phyloP scores from a whole-genome alignment of 2,888 invertebrate species.

The Tachystola acroxantha region DNA sequence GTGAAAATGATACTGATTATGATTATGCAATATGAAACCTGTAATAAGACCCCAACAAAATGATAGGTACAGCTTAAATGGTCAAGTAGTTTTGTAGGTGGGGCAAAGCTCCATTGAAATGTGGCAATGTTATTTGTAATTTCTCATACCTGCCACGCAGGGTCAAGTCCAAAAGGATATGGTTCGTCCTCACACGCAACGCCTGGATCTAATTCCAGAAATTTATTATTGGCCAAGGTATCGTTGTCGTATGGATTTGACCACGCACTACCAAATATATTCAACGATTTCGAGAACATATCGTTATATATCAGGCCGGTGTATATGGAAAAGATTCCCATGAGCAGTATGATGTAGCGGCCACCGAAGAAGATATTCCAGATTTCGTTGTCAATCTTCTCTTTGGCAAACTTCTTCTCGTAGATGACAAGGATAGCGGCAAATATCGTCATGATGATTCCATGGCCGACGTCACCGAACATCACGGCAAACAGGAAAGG shows the following conservation, averaged over 20 bases:
- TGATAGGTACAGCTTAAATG: no score
- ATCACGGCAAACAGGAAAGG: slow-evolving; percentile 88
- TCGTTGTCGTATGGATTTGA: slow-evolving; percentile 49
- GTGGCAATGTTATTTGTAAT: no score
- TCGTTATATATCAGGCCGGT: slow-evolving; percentile 87
- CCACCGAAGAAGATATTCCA: slow-evolving; percentile 86
- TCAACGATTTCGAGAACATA: slow-evolving; percentile 83
- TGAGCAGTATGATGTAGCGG: slow-evolving; percentile 84
- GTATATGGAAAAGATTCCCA: slow-evolving; percentile 86
- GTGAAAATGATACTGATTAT: no score
- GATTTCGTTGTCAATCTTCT: slow-evolving; percentile 79
- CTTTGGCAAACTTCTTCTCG: slow-evolving; percentile 77
- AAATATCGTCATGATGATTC: slow-evolving; percentile 81
- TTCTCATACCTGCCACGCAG: slow-evolving; percentile 84
- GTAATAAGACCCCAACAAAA: no score
- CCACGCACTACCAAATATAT: slow-evolving; percentile 84
- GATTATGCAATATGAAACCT: no score
- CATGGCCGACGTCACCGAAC: slow-evolving; percentile 88
- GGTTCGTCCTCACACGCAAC: slow-evolving; percentile 61
- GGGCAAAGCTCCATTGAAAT: no score
- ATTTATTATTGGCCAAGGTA: slow-evolving; percentile 37
- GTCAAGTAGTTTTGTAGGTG: no score
- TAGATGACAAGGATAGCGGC: slow-evolving; percentile 80
- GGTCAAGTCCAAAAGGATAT: slow-evolving; percentile 86
- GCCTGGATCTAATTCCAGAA: slow-evolving; percentile 65